These are phyloP conservation scores for Pempheris klunzingeri DNA, from an alignment of 2,797 vertebrate genomes.

Conservation along the genomic window DNA sequence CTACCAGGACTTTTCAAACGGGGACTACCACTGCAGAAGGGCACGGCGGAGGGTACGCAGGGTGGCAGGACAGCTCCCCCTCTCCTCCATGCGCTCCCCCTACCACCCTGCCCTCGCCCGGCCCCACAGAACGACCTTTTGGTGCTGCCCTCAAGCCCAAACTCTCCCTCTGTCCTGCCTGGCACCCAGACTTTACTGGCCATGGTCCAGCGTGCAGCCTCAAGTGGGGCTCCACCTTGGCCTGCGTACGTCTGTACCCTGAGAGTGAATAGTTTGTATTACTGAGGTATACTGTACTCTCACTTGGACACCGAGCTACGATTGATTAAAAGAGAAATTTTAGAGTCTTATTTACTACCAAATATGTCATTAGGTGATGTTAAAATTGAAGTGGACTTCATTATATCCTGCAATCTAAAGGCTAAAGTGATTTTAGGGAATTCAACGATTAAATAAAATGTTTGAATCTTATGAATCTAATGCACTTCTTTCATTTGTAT, in stretches of 20 bases:
- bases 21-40: slow-evolving; percentile 88
- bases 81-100: slow-evolving; percentile 36
- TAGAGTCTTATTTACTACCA: slow-evolving; percentile 32
- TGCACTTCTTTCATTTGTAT: slow-evolving; percentile 43
- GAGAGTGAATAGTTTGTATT: slow-evolving; percentile 37
- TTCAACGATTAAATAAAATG: slow-evolving; percentile 43
- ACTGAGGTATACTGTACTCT: not conserved
- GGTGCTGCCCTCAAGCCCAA: slow-evolving; percentile 76
- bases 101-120: slow-evolving; percentile 56
- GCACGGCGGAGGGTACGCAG: slow-evolving; percentile 85
- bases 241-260: slow-evolving; percentile 61
- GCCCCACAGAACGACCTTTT: slow-evolving; percentile 59
- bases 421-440: slow-evolving; percentile 29
- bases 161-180: slow-evolving; percentile 65
- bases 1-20: slow-evolving; percentile 87
- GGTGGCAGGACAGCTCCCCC: slow-evolving; percentile 62
- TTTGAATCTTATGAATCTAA: slow-evolving; percentile 24
- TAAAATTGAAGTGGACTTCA: slow-evolving; percentile 21
- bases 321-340: too few species aligned
- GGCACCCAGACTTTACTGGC: slow-evolving; percentile 79
- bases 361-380: slow-evolving; percentile 40
- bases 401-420: slow-evolving; percentile 35
- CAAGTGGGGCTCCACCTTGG: slow-evolving; percentile 57
- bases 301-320: too few species aligned
- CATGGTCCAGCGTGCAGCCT: slow-evolving; percentile 73